Evolutionary conservation across 2,797 vertebrate genomes (phyloP).

Genomic region (Okamejei kenojei): DNA sequence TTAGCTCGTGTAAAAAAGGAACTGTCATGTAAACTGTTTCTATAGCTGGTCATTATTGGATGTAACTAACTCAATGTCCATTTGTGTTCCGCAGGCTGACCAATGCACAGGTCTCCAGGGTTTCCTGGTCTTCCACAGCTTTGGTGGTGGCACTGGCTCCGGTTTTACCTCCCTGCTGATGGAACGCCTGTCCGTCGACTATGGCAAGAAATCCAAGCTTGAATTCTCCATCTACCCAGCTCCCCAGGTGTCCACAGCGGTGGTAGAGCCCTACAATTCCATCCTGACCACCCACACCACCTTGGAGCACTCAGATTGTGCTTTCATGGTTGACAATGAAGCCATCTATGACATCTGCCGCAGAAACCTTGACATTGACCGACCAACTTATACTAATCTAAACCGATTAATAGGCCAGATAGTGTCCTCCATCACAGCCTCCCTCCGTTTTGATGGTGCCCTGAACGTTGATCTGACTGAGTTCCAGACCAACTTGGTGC

Average conservation of each 20-base stretch:
- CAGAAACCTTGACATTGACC: conserved; percentile 68
- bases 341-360: conserved; percentile 71
- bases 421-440: conserved; percentile 66
- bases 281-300: conserved; percentile 68
- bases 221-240: conserved; percentile 66
- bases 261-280: conserved; percentile 68
- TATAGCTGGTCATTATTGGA: neutral
- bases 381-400: conserved; percentile 68
- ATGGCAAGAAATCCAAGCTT: conserved; percentile 65
- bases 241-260: conserved; percentile 65
- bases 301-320: conserved; percentile 68
- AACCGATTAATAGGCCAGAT: conserved; percentile 60
- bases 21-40: neutral
- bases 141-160: conserved; percentile 64
- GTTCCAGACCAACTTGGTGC: conserved; percentile 72
- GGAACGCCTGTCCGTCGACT: conserved; percentile 63
- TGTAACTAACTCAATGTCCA: neutral
- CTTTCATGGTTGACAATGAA: conserved; percentile 72
- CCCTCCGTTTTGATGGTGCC: conserved; percentile 67
- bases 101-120: conserved; percentile 67
- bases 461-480: conserved; percentile 72
- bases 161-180: conserved; percentile 65
- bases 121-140: conserved; percentile 68
- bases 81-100: conserved; percentile 54
- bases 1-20: neutral